Evolutionary conservation across 1,140 invertebrate species (phyloP), one percentile per base, ranked within the genome.

Genomic region (Vanessa atalanta): DNA sequence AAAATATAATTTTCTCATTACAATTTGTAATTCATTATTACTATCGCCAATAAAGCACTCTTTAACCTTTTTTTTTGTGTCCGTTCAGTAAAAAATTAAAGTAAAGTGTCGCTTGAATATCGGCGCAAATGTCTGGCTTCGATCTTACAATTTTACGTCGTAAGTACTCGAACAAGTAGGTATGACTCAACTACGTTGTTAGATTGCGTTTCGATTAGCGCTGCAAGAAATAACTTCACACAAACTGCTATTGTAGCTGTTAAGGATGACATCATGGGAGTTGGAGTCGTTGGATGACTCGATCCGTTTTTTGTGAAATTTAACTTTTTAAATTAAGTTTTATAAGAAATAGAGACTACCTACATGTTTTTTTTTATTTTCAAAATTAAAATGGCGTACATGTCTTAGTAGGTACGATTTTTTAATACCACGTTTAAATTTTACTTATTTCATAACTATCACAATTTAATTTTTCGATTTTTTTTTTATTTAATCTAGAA

Each of bases 401-500:
- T 20, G 20, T 20, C 20, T 1, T 20, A 20, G 0, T 20, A 20
- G 1, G 20, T 20, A 20, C 20, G 20, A 20, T 0, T 20, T 20
- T 20, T 20, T 20, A 20, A 1, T 20, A 20, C 20, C 20, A 20
- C 20, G 1, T 20, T 20, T 20, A 20, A 20, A 20, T 20, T 20
- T 20, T 20, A 20, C 20, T 20, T 20, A 20, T 20, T 20, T 20
- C 20, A 20, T 20, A 20, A 20, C 1, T 31, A 1, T 31, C 3
- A 31, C 26, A 6, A 4, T 31, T 31, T 31, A 31, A 31, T 31
- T 31, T 31, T 31, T 31, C 26, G 26, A 31, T 31, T 11, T 60
- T 23, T 23, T 16, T 65, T 47, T 82, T 85, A 82, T 73, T 83
- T 68, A 70, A 43, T 43, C 37, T 83, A 93, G 92, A 93, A 93